A percentile compares a stretch with the other conserved stretches of the same genome.
phyloP scores from a whole-genome alignment of 2,888 invertebrate species.

The Hydropsyche betteni region DNA sequence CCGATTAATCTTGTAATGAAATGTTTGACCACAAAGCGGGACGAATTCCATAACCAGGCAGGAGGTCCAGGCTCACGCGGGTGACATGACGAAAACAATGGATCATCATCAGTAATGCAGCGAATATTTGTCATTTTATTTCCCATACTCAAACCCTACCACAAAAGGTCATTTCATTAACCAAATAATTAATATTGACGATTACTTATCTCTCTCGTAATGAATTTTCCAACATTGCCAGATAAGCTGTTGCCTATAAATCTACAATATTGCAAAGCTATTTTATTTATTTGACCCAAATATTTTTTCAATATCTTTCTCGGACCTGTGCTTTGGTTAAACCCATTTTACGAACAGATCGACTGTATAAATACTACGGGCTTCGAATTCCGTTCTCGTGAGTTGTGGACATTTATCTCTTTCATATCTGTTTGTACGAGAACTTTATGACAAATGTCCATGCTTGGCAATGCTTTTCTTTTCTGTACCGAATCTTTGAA shows the following conservation, averaged over 20 bases:
- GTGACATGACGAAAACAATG: conserved; percentile 44
- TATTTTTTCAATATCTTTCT: too few species aligned
- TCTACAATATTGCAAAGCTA: too few species aligned
- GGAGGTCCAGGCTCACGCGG: conserved; percentile 34
- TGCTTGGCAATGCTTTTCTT: conserved; percentile 28
- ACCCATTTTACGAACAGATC: too few species aligned
- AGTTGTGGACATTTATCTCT: conserved; percentile 49
- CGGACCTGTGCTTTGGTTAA: too few species aligned
- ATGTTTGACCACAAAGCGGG: not conserved
- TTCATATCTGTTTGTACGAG: conserved; percentile 45
- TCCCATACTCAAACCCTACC: conserved; percentile 10
- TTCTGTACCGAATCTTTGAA: not conserved
- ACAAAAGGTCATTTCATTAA: too few species aligned
- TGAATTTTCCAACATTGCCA: too few species aligned
- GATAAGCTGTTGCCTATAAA: too few species aligned
- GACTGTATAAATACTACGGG: conserved; percentile 16
- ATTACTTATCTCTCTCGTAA: too few species aligned
- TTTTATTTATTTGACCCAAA: too few species aligned
- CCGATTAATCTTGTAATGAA: conserved; percentile 22
- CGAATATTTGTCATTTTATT: conserved; percentile 40
- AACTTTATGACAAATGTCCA: conserved; percentile 51
- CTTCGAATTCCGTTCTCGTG: conserved; percentile 44
- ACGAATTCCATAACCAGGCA: conserved; percentile 28
- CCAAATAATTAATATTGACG: too few species aligned
- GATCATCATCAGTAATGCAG: conserved; percentile 45